Evolutionary conservation across 2,888 invertebrate genomes (phyloP).

Genomic region (Amiota mariae): DNA sequence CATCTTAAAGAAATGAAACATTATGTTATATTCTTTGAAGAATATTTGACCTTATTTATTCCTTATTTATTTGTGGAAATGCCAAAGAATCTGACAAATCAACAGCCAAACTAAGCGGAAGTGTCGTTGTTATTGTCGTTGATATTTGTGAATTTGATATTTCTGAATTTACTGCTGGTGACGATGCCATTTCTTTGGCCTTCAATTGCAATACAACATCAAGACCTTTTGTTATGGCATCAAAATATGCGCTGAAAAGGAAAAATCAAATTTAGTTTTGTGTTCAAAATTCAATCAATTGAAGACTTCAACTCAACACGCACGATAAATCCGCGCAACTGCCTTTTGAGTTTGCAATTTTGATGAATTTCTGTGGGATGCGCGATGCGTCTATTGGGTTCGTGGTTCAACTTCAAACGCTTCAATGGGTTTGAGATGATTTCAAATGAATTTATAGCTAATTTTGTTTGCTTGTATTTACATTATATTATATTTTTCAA

Average conservation of each 20-base stretch:
- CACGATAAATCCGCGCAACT: conserved; percentile 79
- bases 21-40: too few species aligned
- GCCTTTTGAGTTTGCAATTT: conserved; percentile 34
- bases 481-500: too few species aligned
- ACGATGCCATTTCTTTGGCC: not conserved
- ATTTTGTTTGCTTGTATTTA: too few species aligned
- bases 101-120: conserved; percentile 42
- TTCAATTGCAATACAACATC: not conserved
- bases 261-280: conserved; percentile 11
- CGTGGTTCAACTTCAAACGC: too few species aligned
- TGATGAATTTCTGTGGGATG: not conserved
- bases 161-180: not conserved
- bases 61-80: not conserved
- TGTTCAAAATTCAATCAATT: not conserved
- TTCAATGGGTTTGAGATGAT: too few species aligned
- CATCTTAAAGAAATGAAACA: too few species aligned
- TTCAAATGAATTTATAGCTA: too few species aligned
- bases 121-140: not conserved
- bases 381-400: too few species aligned
- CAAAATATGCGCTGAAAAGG: conserved; percentile 40
- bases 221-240: conserved; percentile 1
- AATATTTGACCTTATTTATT: too few species aligned
- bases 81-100: conserved; percentile 55
- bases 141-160: too few species aligned
- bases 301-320: conserved; percentile 35